phyloP scores from a whole-genome alignment of 1,140 invertebrate species.

The Hestina assimilis region DNA sequence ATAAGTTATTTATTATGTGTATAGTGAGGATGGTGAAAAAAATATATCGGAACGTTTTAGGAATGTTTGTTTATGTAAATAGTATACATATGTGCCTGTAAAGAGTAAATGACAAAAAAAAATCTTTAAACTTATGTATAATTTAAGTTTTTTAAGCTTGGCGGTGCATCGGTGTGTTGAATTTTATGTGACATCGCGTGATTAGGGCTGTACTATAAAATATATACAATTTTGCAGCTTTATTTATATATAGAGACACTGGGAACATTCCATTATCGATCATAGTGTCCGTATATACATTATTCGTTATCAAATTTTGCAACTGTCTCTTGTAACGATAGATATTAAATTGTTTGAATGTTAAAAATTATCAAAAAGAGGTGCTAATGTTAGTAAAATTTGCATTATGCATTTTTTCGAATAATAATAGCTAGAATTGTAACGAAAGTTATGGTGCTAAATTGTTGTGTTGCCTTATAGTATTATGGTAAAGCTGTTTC shows the following conservation, averaged over 20 bases:
- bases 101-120: slow-evolving; percentile 67
- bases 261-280: slow-evolving; percentile 2
- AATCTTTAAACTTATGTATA: slow-evolving; percentile 35
- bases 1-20: slow-evolving; percentile 72
- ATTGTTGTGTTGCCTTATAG: slow-evolving; percentile 27
- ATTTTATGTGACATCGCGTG: slow-evolving; percentile 12
- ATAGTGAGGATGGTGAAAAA: slow-evolving; percentile 62
- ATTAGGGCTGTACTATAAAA: slow-evolving; percentile 15
- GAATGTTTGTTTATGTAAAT: slow-evolving; percentile 62
- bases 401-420: neutral
- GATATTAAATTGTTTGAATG: neutral
- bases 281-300: neutral
- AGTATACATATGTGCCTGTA: slow-evolving; percentile 60
- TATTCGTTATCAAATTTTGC: neutral
- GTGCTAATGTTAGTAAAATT: slow-evolving; percentile 8
- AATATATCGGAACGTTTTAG: slow-evolving; percentile 58
- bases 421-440: slow-evolving; percentile 13
- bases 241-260: neutral
- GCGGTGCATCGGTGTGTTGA: slow-evolving; percentile 21
- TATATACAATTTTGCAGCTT: neutral
- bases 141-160: slow-evolving; percentile 29
- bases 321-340: neutral
- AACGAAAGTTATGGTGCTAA: slow-evolving; percentile 31
- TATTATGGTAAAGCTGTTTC: slow-evolving; percentile 11
- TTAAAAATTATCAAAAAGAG: slow-evolving; percentile 10